Evolutionary conservation across 2,797 vertebrate genomes (phyloP).

Genomic region (Sebastes nivosus): DNA sequence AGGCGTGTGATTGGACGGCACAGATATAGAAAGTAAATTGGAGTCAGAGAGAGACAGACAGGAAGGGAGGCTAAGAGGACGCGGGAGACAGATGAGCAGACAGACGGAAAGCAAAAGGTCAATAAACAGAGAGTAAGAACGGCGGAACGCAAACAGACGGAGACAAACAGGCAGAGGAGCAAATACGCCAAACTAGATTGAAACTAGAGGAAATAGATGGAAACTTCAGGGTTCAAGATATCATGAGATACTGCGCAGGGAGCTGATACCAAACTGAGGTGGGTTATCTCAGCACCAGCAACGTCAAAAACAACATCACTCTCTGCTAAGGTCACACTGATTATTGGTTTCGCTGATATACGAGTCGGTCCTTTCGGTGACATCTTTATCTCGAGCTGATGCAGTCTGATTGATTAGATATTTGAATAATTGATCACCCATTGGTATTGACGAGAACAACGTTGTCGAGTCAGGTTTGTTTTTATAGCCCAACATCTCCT

Average conservation of each 20-base stretch:
- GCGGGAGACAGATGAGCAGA: conserved; percentile 52
- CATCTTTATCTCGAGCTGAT: conserved; percentile 31
- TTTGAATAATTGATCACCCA: conserved; percentile 42
- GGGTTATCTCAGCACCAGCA: not conserved
- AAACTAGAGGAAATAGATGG: conserved; percentile 29
- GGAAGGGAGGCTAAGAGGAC: conserved; percentile 36
- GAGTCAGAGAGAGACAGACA: conserved; percentile 57
- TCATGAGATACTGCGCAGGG: not conserved
- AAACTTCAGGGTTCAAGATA: conserved; percentile 30
- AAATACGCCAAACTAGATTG: conserved; percentile 55
- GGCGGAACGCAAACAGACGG: conserved; percentile 66
- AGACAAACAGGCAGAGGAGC: conserved; percentile 63
- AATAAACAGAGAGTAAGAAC: conserved; percentile 70
- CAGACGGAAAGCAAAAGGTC: conserved; percentile 66
- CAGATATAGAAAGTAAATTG: conserved; percentile 64
- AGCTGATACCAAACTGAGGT: not conserved
- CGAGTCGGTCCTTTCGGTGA: not conserved
- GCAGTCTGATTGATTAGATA: conserved; percentile 20
- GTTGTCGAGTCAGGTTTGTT: conserved; percentile 13
- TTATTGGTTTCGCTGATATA: not conserved
- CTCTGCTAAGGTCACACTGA: not conserved
- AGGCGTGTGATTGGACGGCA: conserved; percentile 58
- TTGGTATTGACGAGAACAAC: conserved; percentile 8
- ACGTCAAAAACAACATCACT: not conserved
- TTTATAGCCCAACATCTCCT: not conserved